Conservation (phyloP, 2,888 invertebrate species). For the Poecilobothrus nobilitatus region DNA sequence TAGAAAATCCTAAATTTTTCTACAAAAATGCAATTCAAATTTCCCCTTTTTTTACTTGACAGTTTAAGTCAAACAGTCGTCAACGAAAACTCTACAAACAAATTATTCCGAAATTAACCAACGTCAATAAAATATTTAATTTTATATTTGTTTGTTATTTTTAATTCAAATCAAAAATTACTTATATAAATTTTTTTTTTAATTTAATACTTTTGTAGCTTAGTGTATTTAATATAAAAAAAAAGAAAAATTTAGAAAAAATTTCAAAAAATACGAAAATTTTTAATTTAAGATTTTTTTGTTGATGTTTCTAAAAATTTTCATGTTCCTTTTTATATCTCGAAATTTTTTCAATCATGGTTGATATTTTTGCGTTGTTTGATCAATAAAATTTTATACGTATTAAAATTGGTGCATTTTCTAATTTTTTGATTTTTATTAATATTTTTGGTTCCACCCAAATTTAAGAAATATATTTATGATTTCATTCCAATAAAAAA, state of each 20-base stretch:
- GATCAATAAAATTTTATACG: background rate
- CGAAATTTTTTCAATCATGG: background rate
- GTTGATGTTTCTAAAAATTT: background rate
- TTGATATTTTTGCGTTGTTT: background rate
- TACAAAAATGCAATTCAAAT: too few species aligned
- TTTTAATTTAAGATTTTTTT: background rate
- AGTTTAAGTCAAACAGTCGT: background rate
- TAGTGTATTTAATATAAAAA: too few species aligned
- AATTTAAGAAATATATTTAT: background rate
- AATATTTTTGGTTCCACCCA: background rate
- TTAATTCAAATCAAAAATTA: background rate
- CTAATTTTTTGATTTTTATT: background rate
- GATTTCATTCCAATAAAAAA: background rate
- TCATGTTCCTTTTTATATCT: background rate
- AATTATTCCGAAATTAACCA: conserved; percentile 1
- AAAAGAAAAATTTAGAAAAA: background rate
- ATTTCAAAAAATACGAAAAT: background rate
- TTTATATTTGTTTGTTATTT: background rate
- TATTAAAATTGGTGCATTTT: background rate
- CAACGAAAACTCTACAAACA: background rate
- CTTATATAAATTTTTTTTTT: background rate
- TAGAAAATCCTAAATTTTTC: too few species aligned
- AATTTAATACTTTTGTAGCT: too few species aligned
- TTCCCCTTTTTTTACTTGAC: background rate
- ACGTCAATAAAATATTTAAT: background rate